A percentile compares a stretch with the other conserved stretches of the same genome.
Conservation (phyloP, 2,888 invertebrate genomes). For the Hydroisotoma schaefferi region DNA sequence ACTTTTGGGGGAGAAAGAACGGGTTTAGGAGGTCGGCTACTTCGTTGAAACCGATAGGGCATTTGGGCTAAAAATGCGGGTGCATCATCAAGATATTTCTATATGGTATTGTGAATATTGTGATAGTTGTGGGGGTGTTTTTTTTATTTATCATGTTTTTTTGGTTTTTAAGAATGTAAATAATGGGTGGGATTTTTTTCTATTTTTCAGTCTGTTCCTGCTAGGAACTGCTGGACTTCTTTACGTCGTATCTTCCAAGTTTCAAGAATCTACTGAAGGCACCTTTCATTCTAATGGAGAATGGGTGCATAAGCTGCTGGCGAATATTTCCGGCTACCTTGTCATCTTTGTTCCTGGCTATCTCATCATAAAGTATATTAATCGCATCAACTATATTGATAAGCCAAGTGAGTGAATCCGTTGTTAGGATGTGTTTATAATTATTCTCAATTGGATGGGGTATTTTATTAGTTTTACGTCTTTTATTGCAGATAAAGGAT, state of each 20-base stretch:
- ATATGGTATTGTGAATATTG: constrained; percentile 25
- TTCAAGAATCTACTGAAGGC: constrained; percentile 51
- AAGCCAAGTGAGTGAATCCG: constrained; percentile 60
- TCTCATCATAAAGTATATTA: constrained; percentile 75
- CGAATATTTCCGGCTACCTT: constrained; percentile 82
- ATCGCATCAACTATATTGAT: constrained; percentile 74
- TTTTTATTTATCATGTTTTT: too few species aligned
- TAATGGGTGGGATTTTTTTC: not conserved
- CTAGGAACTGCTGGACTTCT: constrained; percentile 54
- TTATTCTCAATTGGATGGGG: not conserved
- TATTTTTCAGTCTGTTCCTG: constrained; percentile 53
- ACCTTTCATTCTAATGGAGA: constrained; percentile 17
- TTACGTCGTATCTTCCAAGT: constrained; percentile 54
- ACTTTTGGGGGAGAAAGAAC: too few species aligned
- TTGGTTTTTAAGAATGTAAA: too few species aligned
- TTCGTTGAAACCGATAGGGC: too few species aligned
- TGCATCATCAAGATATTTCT: constrained; percentile 36
- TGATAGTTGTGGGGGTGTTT: not conserved
- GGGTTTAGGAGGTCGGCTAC: too few species aligned
- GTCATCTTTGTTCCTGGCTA: constrained; percentile 84
- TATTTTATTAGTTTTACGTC: not conserved
- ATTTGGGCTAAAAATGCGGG: constrained; percentile 19
- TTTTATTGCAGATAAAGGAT: constrained; percentile 38
- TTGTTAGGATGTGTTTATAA: not conserved
- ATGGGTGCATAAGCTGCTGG: constrained; percentile 72